A percentile compares a stretch with the other conserved stretches of the same genome.
phyloP scores from a whole-genome alignment of 2,888 invertebrate genomes.

The Campoplex nolae region DNA sequence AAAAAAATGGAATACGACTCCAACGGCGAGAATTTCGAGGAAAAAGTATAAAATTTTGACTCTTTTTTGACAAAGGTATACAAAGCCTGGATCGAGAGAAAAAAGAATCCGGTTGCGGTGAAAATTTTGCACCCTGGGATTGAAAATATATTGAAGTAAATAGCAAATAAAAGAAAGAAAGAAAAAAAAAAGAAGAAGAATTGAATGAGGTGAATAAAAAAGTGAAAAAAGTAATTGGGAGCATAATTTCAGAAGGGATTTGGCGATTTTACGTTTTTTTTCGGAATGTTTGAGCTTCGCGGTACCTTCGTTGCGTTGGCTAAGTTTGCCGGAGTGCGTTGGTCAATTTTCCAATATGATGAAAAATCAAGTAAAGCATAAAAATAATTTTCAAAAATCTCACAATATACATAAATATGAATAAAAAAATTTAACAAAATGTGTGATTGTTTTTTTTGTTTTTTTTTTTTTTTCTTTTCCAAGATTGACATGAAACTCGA shows the following conservation, averaged over 20 bases:
- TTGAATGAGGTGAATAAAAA: neutral
- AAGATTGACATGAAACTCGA: constrained; percentile 84
- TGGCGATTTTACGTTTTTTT: constrained; percentile 82
- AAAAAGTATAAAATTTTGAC: neutral
- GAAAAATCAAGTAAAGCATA: constrained; percentile 81
- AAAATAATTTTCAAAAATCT: constrained; percentile 13
- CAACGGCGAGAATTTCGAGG: neutral
- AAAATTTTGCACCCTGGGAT: constrained; percentile 85
- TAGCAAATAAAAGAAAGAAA: neutral
- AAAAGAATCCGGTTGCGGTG: constrained; percentile 78
- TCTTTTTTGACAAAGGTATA: constrained; percentile 75
- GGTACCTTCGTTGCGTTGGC: constrained; percentile 83
- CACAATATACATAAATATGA: constrained; percentile 17
- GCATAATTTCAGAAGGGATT: constrained; percentile 79
- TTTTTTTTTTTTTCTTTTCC: constrained; percentile 42
- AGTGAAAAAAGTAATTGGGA: constrained; percentile 1
- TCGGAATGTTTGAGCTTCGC: constrained; percentile 78
- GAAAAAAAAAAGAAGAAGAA: neutral
- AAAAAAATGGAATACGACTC: neutral
- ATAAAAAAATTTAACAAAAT: neutral
- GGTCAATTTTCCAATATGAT: constrained; percentile 84
- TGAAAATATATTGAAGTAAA: constrained; percentile 77
- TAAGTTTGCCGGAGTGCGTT: constrained; percentile 84
- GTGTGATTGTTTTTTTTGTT: constrained; percentile 36
- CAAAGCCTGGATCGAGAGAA: constrained; percentile 79